Evolutionary conservation across 2,888 invertebrate species (phyloP), one percentile per base, ranked within the genome.

Genomic region (Dilophus febrilis): DNA sequence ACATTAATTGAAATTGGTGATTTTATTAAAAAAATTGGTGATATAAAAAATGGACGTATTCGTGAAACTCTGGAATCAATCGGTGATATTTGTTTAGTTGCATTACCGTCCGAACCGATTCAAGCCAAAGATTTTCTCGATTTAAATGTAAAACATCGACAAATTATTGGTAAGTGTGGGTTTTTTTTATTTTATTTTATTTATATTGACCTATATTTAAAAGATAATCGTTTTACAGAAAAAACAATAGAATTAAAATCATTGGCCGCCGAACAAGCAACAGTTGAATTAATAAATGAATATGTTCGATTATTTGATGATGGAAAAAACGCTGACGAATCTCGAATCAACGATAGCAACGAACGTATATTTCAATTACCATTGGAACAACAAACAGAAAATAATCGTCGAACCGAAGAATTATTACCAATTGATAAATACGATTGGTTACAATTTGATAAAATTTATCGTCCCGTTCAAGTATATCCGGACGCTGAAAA

Each of bases 31-130:
- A 47, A 45, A 65, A 68, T 82, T 1, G 66, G 70, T 22, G 83
- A 84, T 49, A 76, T 84, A 61, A 84, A 84, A 55, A 74, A 76
- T 50, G 74, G 78, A 3, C 68, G 82, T 38, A 74, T 86, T 29
- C 77, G 80, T 49, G 72, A 72, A 34, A 72, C 77, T 42, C 61
- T 86, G 44, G 62, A 66, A 36, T 70, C 68, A 1, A 75, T 86
- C 38, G 62, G 72, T 1, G 65, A 68, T 37, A 71, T 70, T 0
- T 54, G 67, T 45, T 63, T 86, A 17, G 71, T 81, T 1, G 68
- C 71, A 52, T 56, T 82, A 26, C 74, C 78, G 1, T 60, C 67
- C 8, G 51, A 64, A 40, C 73, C 85, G 1, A 69, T 79, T 36
- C 66, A 66, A 32, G 74, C 81, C 0, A 52, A 54, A 12, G 58